Percentiles rank a stretch among this genome's conserved stretches.
Evolutionary conservation across 2,113 vertebrate species (phyloP).

Genomic region (Thunnus thynnus): DNA sequence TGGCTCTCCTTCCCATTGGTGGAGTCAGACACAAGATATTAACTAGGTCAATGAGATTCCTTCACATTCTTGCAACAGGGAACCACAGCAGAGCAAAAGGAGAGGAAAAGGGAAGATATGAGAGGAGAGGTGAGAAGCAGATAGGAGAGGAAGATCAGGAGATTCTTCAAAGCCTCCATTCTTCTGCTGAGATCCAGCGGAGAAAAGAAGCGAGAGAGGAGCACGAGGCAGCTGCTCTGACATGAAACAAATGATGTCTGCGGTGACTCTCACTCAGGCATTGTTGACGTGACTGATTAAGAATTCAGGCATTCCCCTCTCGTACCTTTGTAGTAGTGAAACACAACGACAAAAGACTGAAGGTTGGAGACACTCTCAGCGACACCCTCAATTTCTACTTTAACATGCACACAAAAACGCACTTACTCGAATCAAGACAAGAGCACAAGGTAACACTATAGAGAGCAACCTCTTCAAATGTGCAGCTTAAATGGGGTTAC

Average conservation of each 20-base stretch:
- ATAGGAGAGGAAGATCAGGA: slow-evolving; percentile 37
- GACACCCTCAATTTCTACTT: background rate
- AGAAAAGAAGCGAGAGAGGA: background rate
- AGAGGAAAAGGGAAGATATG: slow-evolving; percentile 9
- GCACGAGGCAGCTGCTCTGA: background rate
- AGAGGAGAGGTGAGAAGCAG: slow-evolving; percentile 37
- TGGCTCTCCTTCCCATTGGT: slow-evolving; percentile 57
- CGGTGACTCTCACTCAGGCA: slow-evolving; percentile 19
- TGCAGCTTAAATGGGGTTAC: too few relatives aligned
- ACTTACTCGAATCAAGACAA: background rate
- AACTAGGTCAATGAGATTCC: slow-evolving; percentile 88
- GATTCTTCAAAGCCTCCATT: slow-evolving; percentile 19
- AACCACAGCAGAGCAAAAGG: slow-evolving; percentile 34
- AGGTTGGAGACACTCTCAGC: background rate
- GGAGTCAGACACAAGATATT: slow-evolving; percentile 69
- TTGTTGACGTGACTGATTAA: background rate
- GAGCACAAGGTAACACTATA: too few relatives aligned
- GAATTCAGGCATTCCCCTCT: slow-evolving; percentile 35
- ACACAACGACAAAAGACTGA: slow-evolving; percentile 1
- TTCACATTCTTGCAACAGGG: slow-evolving; percentile 60
- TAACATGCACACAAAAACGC: background rate
- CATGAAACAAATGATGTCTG: slow-evolving; percentile 27
- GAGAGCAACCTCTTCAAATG: too few relatives aligned
- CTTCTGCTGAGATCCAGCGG: background rate
- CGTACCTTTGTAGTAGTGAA: slow-evolving; percentile 16